These are phyloP conservation scores for Hypsopygia costalis DNA, from an alignment of 2,888 invertebrate genomes.

Conservation along the genomic window DNA sequence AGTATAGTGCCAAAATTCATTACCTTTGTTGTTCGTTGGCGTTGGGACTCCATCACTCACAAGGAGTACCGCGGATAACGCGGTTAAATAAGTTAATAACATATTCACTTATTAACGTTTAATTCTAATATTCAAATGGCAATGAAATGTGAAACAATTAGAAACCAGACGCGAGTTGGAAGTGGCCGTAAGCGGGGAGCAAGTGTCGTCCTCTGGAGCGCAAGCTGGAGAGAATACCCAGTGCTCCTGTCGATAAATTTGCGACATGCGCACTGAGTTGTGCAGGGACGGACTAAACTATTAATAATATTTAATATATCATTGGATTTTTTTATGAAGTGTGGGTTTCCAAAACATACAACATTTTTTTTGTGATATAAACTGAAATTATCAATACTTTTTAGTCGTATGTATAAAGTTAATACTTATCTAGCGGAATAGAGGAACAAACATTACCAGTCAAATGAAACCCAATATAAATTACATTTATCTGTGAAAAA, in stretches of 20 bases:
- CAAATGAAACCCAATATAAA: too few relatives aligned
- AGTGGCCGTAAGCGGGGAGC: slow-evolving; percentile 51
- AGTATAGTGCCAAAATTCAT: slow-evolving; percentile 6
- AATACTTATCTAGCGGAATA: too few relatives aligned
- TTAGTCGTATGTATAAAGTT: too few relatives aligned
- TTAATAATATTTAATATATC: too few relatives aligned
- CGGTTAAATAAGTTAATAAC: slow-evolving; percentile 65
- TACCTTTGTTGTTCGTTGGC: slow-evolving; percentile 67
- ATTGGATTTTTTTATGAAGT: too few relatives aligned
- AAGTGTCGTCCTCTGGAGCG: slow-evolving; percentile 57
- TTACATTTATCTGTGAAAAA: too few relatives aligned
- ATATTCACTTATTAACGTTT: slow-evolving; percentile 32
- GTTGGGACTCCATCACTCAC: slow-evolving; percentile 58
- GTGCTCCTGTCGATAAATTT: slow-evolving; percentile 71
- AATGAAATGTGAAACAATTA: slow-evolving; percentile 26
- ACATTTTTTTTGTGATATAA: too few relatives aligned
- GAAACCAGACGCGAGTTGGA: slow-evolving; percentile 47
- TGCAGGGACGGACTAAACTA: slow-evolving; percentile 51
- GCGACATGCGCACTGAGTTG: slow-evolving; percentile 71
- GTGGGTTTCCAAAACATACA: too few relatives aligned
- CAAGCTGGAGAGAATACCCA: slow-evolving; percentile 52
- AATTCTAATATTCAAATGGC: slow-evolving; percentile 20
- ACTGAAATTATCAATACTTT: too few relatives aligned
- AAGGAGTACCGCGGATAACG: slow-evolving; percentile 64
- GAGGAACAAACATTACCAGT: too few relatives aligned